Evolutionary conservation across 2,113 vertebrate species (phyloP).

Genomic region (Aegithalos caudatus): DNA sequence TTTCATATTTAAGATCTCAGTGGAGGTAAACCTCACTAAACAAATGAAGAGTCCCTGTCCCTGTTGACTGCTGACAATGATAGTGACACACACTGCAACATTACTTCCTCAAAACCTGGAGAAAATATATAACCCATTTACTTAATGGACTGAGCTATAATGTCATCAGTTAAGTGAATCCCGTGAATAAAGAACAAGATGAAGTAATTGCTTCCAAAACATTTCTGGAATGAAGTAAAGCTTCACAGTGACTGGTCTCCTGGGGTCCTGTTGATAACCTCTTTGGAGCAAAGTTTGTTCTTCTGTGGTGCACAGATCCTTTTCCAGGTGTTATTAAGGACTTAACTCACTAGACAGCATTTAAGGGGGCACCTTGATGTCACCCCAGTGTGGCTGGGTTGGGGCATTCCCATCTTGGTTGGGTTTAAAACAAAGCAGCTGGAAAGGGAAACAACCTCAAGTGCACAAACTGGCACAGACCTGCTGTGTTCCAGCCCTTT

Average conservation of each 20-base stretch:
- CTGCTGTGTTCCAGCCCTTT: background rate
- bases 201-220: conserved; percentile 69
- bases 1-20: background rate
- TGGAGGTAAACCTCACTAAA: conserved; percentile 17
- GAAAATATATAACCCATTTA: conserved; percentile 61
- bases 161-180: conserved; percentile 64
- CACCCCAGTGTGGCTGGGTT: background rate
- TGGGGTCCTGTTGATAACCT: conserved; percentile 24
- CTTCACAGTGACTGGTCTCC: conserved; percentile 47
- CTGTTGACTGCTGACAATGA: background rate
- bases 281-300: conserved; percentile 10
- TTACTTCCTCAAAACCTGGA: conserved; percentile 51
- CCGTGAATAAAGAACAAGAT: conserved; percentile 50
- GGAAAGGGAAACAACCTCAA: background rate
- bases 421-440: background rate
- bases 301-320: background rate
- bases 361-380: background rate
- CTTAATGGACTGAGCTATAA: conserved; percentile 65
- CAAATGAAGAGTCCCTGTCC: background rate
- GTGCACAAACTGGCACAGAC: background rate
- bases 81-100: background rate
- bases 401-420: background rate
- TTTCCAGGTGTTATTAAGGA: background rate
- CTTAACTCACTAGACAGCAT: background rate
- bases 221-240: conserved; percentile 58